Percentiles rank a stretch among this genome's conserved stretches.
phyloP scores from a whole-genome alignment of 2,113 vertebrate genomes.

The Pituophis catenifer region DNA sequence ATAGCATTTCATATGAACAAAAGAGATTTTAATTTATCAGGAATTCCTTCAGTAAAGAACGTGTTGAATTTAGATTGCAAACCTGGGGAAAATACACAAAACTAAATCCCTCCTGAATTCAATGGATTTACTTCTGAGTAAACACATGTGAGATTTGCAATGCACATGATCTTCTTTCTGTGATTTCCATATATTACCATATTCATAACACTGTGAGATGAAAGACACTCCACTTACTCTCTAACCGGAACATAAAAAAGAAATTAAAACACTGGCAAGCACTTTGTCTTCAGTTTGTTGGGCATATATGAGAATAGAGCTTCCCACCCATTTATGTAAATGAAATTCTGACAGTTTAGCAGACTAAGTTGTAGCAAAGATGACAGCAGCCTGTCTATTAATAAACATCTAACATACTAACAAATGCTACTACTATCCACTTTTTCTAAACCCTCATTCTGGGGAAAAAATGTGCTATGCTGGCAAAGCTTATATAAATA shows the following conservation, averaged over 20 bases:
- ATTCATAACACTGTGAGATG: conserved; percentile 81
- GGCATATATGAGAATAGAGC: conserved; percentile 70
- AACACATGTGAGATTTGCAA: not conserved
- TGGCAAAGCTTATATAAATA: conserved; percentile 20
- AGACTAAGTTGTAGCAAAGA: conserved; percentile 58
- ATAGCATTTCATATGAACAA: conserved; percentile 78
- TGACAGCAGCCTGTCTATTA: conserved; percentile 67
- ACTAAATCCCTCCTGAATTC: not conserved
- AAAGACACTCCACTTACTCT: conserved; percentile 75
- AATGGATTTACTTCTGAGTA: not conserved
- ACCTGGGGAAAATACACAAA: not conserved
- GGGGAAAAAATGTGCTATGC: not conserved
- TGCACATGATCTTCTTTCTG: conserved; percentile 73
- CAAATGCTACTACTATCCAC: conserved; percentile 40
- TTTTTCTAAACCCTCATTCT: conserved; percentile 38
- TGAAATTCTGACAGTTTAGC: conserved; percentile 72
- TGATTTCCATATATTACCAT: conserved; percentile 90
- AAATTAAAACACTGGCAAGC: conserved; percentile 80
- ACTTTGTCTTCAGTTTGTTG: conserved; percentile 83
- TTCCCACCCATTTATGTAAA: conserved; percentile 75
- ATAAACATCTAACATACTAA: conserved; percentile 63
- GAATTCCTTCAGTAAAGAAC: conserved; percentile 75
- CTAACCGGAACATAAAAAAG: conserved; percentile 75
- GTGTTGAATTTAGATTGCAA: conserved; percentile 74
- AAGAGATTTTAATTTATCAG: conserved; percentile 76